Base-by-base conservation (phyloP, 2,888 invertebrate genomes). In the Omphaloscelis lunosa region DNA sequence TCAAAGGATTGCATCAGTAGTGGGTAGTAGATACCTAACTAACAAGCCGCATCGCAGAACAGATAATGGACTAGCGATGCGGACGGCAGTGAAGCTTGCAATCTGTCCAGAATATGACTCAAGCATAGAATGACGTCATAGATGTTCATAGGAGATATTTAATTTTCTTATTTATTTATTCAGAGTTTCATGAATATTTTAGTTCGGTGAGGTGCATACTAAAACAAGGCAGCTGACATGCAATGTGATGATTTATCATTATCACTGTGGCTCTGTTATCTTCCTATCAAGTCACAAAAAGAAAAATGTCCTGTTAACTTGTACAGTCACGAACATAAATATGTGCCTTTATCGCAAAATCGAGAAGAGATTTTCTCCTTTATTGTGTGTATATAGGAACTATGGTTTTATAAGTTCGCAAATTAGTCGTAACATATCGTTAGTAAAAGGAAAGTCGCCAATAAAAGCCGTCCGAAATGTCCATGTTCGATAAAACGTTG, bases 391-490 rank as follows among this genome's bases (percentile, higher is more conserved):
- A 23, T 4, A 72, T 8, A 63, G 0, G 0, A 45, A 66, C 59
- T 9, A 15, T 20, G 51, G 62, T 34, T 62, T 34, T 9, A 23
- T 27, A 62, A 51, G 7, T 23, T 23, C 62, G 48, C 56, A 76
- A 76, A 79, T 82, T 63, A 69, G 34, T 68, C 53, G 73, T 68
- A 70, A 82, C 53, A 72, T 70, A 72, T 41, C 34, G 68, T 23
- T 41, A 70, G 62, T 63, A 51, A 82, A 78, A 75, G 23, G 17
- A 11, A 77, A 69, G 65, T 39, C 48, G 34, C n/a, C 20, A 27
- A 84, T 77, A 76, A 75, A 68, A 75, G n/a, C 39, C 48, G n/a
- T 66, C 48, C 61, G 61, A 68, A 73, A 83, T 41, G 67, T 71
- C 71, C 61, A 45, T 65, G 67, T 75, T 56, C 70, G 61, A 75